Conservation (phyloP, 2,888 invertebrate genomes). For the Galeopsomyia nigrocyanea region DNA sequence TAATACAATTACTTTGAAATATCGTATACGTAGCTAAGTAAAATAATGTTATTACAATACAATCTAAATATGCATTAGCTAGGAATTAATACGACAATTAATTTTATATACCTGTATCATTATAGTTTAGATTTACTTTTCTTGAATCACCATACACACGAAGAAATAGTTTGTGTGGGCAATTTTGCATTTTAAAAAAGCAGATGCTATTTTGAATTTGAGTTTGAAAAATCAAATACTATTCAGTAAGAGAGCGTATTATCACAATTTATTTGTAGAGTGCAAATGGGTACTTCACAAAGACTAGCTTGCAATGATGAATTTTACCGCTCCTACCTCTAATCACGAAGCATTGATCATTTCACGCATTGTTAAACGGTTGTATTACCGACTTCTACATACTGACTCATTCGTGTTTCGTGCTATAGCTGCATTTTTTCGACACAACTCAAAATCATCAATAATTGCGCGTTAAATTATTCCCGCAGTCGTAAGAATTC, state of each 20-base stretch:
- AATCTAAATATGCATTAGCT: not conserved
- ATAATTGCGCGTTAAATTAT: too few relatives aligned
- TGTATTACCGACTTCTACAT: too few relatives aligned
- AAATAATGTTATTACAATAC: conserved; percentile 27
- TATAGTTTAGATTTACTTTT: too few relatives aligned
- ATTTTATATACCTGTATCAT: too few relatives aligned
- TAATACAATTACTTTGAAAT: conserved; percentile 48
- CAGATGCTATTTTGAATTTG: not conserved
- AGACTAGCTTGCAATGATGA: not conserved
- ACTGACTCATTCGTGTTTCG: too few relatives aligned
- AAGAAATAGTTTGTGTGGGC: not conserved
- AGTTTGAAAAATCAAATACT: not conserved
- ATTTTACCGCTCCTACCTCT: not conserved
- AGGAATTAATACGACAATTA: too few relatives aligned
- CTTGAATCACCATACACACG: not conserved
- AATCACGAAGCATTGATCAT: conserved; percentile 31
- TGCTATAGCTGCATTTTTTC: too few relatives aligned
- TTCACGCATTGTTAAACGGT: conserved; percentile 21
- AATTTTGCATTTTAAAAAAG: not conserved
- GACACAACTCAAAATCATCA: too few relatives aligned
- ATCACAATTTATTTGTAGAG: conserved; percentile 41
- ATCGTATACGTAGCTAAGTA: not conserved
- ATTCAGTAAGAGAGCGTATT: conserved; percentile 39
- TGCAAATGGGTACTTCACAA: too few relatives aligned
- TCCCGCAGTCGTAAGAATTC: too few relatives aligned